Evolutionary conservation across 2,113 vertebrate species (phyloP).

Genomic region (Parus major): DNA sequence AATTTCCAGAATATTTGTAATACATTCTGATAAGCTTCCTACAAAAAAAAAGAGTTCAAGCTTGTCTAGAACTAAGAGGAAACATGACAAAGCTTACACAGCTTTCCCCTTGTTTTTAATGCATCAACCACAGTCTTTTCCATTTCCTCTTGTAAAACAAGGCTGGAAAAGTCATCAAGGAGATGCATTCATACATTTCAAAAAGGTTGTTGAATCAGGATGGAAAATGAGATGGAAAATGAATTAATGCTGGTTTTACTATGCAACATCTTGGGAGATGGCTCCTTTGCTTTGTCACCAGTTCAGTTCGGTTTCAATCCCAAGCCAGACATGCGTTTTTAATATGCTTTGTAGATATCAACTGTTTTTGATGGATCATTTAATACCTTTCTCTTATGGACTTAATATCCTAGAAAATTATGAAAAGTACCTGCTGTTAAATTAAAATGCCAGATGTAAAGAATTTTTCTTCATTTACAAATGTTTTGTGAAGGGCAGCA

Average conservation of each 20-base stretch:
- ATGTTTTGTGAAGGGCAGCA: neutral
- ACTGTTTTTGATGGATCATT: neutral
- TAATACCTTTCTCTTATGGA: neutral
- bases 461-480: neutral
- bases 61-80: slow-evolving; percentile 26
- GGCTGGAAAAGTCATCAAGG: slow-evolving; percentile 75
- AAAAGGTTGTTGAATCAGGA: slow-evolving; percentile 56
- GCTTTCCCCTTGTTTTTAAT: slow-evolving; percentile 22
- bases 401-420: neutral
- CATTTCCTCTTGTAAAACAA: slow-evolving; percentile 62
- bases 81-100: slow-evolving; percentile 42
- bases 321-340: neutral
- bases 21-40: neutral
- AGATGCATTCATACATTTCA: slow-evolving; percentile 65
- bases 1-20: neutral
- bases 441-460: neutral
- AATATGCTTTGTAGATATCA: neutral
- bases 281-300: slow-evolving; percentile 8
- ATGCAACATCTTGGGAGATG: neutral
- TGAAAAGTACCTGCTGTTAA: neutral
- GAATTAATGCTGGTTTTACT: slow-evolving; percentile 43
- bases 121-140: slow-evolving; percentile 63
- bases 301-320: neutral
- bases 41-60: neutral
- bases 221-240: slow-evolving; percentile 71